Conservation (phyloP, 1,140 invertebrate species). For the Asobara japonica region DNA sequence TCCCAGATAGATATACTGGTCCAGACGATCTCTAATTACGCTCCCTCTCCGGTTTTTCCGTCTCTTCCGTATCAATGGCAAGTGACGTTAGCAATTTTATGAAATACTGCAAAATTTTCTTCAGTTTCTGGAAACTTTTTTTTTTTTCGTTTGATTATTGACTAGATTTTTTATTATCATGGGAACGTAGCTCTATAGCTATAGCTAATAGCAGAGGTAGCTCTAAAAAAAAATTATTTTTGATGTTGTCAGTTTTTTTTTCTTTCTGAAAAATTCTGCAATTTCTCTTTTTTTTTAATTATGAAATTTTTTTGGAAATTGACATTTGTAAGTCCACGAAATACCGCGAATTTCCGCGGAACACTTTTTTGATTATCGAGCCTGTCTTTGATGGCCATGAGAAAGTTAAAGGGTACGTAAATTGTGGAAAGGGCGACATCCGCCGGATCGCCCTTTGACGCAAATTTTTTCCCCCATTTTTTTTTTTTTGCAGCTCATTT, state of each 20-base stretch:
- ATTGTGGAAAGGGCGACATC: neutral
- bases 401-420: neutral
- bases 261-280: too few relatives aligned
- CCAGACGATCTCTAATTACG: conserved; percentile 34
- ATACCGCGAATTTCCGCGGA: neutral
- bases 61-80: neutral
- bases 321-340: neutral
- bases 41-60: conserved; percentile 10
- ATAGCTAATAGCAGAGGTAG: too few relatives aligned
- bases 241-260: too few relatives aligned
- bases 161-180: too few relatives aligned
- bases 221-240: too few relatives aligned
- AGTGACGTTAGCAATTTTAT: neutral
- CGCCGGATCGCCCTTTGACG: conserved; percentile 24
- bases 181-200: too few relatives aligned
- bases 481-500: neutral
- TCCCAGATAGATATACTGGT: conserved; percentile 10
- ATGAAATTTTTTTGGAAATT: too few relatives aligned
- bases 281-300: too few relatives aligned
- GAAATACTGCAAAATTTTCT: neutral
- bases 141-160: too few relatives aligned
- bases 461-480: neutral
- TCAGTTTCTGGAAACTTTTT: too few relatives aligned
- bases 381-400: neutral
- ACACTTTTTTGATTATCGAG: neutral